Conservation (phyloP, 2,797 vertebrate species). For the Jordanella pulchra region DNA sequence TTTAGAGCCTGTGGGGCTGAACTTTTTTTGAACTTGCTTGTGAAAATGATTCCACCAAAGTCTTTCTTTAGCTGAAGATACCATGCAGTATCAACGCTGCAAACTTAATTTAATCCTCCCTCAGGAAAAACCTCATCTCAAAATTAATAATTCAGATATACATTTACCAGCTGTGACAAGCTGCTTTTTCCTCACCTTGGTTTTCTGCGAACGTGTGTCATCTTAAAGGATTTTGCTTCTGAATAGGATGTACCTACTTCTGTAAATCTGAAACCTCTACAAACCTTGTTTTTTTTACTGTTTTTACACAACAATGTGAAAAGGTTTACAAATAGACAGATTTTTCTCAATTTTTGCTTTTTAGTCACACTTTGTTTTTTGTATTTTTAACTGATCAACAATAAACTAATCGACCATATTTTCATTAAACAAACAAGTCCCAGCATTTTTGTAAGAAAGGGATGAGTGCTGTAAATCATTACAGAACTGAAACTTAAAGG, state of each 20-base stretch:
- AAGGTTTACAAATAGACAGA: neutral
- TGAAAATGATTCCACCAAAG: conserved; percentile 1
- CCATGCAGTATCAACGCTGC: conserved; percentile 11
- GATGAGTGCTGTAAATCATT: no score
- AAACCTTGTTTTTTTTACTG: neutral
- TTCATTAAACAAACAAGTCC: no score
- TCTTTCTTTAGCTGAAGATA: conserved; percentile 13
- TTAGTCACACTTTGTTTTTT: no score
- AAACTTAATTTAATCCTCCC: neutral
- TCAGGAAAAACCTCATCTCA: neutral
- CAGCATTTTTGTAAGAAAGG: no score
- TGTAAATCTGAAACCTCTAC: neutral
- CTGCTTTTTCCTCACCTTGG: neutral
- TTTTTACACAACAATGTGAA: neutral
- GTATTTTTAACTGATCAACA: no score
- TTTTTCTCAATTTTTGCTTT: no score
- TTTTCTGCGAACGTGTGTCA: neutral
- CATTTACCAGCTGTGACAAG: conserved; percentile 4
- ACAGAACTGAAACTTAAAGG: no score
- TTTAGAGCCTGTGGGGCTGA: neutral
- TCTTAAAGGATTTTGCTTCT: neutral
- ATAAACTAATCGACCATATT: no score
- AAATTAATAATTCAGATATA: conserved; percentile 10
- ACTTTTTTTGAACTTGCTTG: conserved; percentile 18
- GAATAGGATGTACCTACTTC: neutral